Conservation (phyloP, 2,888 invertebrate species). For the Platycheirus rosarum region DNA sequence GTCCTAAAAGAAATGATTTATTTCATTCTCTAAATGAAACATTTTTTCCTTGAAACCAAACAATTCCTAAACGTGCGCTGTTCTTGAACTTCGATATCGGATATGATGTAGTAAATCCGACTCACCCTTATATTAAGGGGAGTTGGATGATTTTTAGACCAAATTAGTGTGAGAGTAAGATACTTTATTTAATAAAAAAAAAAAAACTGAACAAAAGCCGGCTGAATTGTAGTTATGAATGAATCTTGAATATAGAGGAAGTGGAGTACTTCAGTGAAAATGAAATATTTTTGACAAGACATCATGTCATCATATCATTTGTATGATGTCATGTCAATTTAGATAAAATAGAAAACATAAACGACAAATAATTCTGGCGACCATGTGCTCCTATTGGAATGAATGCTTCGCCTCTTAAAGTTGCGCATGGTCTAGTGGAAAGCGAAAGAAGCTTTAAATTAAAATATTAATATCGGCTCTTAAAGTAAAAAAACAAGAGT, state of each 20-base stretch:
- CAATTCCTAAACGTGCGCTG: constrained; percentile 45
- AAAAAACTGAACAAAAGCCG: constrained; percentile 28
- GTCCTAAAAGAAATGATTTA: neutral
- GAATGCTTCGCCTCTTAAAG: constrained; percentile 7
- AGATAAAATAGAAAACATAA: constrained; percentile 22
- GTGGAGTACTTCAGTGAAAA: constrained; percentile 16
- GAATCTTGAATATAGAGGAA: constrained; percentile 9
- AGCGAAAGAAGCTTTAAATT: neutral
- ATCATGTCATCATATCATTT: neutral
- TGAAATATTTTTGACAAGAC: constrained; percentile 1
- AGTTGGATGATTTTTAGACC: neutral
- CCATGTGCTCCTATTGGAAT: constrained; percentile 50
- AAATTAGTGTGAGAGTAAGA: constrained; percentile 16
- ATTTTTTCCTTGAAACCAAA: constrained; percentile 1
- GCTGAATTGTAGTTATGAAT: constrained; percentile 18
- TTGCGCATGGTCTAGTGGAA: constrained; percentile 52
- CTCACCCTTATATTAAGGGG: constrained; percentile 18
- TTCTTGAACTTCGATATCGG: constrained; percentile 5
- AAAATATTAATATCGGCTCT: neutral
- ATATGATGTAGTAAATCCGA: neutral
- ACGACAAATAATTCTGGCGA: constrained; percentile 24
- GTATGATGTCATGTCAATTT: constrained; percentile 9
- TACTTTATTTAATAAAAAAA: constrained; percentile 13
- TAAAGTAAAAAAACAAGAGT: constrained; percentile 20
- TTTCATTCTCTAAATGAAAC: too few relatives aligned